phyloP scores from a whole-genome alignment of 1,140 invertebrate genomes.

The Trissolcus basalis region DNA sequence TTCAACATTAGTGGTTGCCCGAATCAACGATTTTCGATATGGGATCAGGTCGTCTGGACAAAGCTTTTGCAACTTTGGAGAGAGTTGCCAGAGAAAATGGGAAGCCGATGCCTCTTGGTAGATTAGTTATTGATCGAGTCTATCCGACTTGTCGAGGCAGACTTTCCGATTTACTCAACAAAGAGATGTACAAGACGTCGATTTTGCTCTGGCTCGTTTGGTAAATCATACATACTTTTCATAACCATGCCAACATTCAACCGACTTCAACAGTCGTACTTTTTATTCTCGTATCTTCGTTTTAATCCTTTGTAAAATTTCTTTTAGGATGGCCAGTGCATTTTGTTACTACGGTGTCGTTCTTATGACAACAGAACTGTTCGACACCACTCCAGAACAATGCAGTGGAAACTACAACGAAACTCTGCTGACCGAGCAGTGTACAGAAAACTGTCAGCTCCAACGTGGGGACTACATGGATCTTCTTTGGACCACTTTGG shows the following conservation, averaged over 20 bases:
- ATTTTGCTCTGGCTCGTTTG: conserved; percentile 95
- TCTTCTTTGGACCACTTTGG: conserved; percentile 94
- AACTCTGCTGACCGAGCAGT: conserved; percentile 63
- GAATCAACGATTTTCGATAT: conserved; percentile 94
- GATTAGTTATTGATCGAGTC: conserved; percentile 86
- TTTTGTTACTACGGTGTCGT: conserved; percentile 98
- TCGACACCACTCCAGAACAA: conserved; percentile 81
- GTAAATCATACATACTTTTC: conserved; percentile 73
- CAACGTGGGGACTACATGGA: conserved; percentile 93
- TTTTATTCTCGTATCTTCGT: conserved; percentile 29
- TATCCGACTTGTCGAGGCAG: conserved; percentile 81
- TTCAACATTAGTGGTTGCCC: conserved; percentile 86
- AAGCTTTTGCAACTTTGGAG: conserved; percentile 89
- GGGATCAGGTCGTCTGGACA: conserved; percentile 88
- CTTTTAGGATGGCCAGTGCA: conserved; percentile 90
- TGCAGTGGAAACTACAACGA: conserved; percentile 64
- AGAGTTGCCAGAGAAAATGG: conserved; percentile 92
- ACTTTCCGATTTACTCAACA: conserved; percentile 86
- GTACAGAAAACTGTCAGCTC: conserved; percentile 80
- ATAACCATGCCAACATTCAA: too few relatives aligned
- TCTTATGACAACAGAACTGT: conserved; percentile 95
- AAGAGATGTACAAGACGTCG: conserved; percentile 89
- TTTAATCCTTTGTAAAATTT: too few relatives aligned
- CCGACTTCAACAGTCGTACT: conserved; percentile 5
- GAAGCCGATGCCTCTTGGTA: conserved; percentile 90